Evolutionary conservation across 2,797 vertebrate genomes (phyloP), one percentile per base, ranked within the genome.

Genomic region (Myotis findleyi): DNA sequence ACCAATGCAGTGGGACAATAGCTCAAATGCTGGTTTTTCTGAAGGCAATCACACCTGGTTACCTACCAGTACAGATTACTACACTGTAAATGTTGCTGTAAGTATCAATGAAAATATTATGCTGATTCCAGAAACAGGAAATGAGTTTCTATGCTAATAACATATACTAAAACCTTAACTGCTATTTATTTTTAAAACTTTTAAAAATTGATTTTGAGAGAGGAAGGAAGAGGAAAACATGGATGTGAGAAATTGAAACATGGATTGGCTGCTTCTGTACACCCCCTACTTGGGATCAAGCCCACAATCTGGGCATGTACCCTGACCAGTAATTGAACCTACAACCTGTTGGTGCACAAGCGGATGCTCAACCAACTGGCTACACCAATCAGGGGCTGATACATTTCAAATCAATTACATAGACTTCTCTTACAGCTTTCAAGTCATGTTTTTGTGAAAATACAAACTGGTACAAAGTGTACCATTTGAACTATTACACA

Each of bases 1-100:
- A 25, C 99, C 99, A 3, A 99, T 99, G 99, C 99, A 99, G 98
- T 99, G 99, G 99, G 99, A 98, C 33, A 94, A 83, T 38, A 96
- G 83, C 23, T 49, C 85, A 59, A 99, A 99, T 2, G 99, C 99
- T 87, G 99, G 99, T 38, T 99, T 99, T 96, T 99, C 98, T 91
- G 97, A 98, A 62, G 98, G 97, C 81, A 99, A 98, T 93, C 89
- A 87, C 51, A 99, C 98, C 57, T 99, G 99, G 99, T 94, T 99
- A 95, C 99, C 99, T 7, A 93, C 99, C 18, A 98, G 99, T 94
- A 97, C 98, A 0, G 94, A 99, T 96, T 99, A 99, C 95, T 21
- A 53, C 21, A 98, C 95, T 0, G 84, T 99, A 89, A 99, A 99
- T 49, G 99, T 99, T 76, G 98, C 99, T 95, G 99, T 99, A 98